Percentiles rank a stretch among this genome's conserved stretches.
These are phyloP conservation scores for Polietes domitor DNA, from an alignment of 2,888 invertebrate species.

Conservation along the genomic window DNA sequence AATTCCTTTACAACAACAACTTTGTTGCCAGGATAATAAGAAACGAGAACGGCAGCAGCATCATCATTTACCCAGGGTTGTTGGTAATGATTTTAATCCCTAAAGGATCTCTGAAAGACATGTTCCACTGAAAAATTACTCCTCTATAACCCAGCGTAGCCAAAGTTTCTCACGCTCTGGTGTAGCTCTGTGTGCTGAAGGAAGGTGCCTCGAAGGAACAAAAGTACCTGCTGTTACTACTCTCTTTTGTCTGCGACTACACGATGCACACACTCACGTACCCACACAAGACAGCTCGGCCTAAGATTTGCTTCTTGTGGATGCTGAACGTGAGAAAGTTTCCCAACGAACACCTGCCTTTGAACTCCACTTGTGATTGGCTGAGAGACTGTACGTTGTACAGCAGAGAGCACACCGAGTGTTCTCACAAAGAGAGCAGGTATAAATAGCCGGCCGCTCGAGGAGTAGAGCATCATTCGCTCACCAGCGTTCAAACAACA, in stretches of 20 bases:
- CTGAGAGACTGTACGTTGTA: slow-evolving; percentile 73
- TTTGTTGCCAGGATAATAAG: slow-evolving; percentile 58
- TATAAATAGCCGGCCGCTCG: slow-evolving; percentile 72
- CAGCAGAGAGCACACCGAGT: slow-evolving; percentile 26
- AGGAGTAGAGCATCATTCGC: slow-evolving; percentile 69
- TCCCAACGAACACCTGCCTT: slow-evolving; percentile 74
- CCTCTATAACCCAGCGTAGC: slow-evolving; percentile 54
- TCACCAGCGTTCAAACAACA: slow-evolving; percentile 62
- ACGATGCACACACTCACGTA: slow-evolving; percentile 35
- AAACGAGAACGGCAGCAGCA: slow-evolving; percentile 37
- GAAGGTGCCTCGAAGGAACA: slow-evolving; percentile 33
- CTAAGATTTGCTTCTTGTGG: slow-evolving; percentile 33
- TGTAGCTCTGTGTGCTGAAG: slow-evolving; percentile 7
- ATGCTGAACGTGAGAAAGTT: slow-evolving; percentile 75
- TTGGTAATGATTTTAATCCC: slow-evolving; percentile 60
- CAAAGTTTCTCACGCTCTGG: slow-evolving; percentile 76
- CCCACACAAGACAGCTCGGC: slow-evolving; percentile 18
- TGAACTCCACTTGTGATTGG: slow-evolving; percentile 71
- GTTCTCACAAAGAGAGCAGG: slow-evolving; percentile 63
- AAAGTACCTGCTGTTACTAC: slow-evolving; percentile 72
- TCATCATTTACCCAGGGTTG: neutral
- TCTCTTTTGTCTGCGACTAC: slow-evolving; percentile 45
- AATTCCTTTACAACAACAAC: slow-evolving; percentile 9
- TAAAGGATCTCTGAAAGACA: slow-evolving; percentile 63
- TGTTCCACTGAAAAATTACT: slow-evolving; percentile 53